Evolutionary conservation across 1,140 invertebrate genomes (phyloP), one percentile per base, ranked within the genome.

Genomic region (Aethina tumida): DNA sequence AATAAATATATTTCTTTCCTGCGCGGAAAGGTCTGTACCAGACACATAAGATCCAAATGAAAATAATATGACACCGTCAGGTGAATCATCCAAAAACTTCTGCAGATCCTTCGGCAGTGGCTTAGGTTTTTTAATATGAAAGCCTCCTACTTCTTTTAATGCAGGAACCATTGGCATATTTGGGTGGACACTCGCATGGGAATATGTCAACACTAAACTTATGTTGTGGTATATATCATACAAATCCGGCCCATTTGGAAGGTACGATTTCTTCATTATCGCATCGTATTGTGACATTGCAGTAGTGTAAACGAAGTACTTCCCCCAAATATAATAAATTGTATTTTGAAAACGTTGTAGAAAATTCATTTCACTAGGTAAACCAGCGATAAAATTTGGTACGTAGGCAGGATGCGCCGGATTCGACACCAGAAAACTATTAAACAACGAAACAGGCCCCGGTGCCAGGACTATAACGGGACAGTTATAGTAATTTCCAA

Each of bases 21-120:
- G 14, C 14, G 5, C 60, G 1, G 62, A 52, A 20, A 75, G 62
- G 2, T 69, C 67, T 29, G 67, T 63, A 21, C 72, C 70, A 20
- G 68, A 59, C 0, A 74, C 58, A 60, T 73, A 74, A 0, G 67
- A 66, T 3, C 76, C 76, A 34, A 78, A 59, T 47, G 71, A 74
- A 43, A 79, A 70, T 33, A 73, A 70, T 27, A 79, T 68, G 1
- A 69, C 67, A 2, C 75, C 75, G 19, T 68, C 49, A 8, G 66
- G 52, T 8, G 65, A 59, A 1, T 50, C 52, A 15, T 70, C 64
- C 6, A 77, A 37, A 31, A 66, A 70, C 7, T 63, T 47, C 48
- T 69, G 41, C 8, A 75, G 49, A 31, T 70, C 62, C 7, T 64
- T 22, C 6, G 51, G 48, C 18, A 50, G 24, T 16, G 34, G 12